Base-by-base conservation (phyloP, 2,113 vertebrate species). In the Esox niger region DNA sequence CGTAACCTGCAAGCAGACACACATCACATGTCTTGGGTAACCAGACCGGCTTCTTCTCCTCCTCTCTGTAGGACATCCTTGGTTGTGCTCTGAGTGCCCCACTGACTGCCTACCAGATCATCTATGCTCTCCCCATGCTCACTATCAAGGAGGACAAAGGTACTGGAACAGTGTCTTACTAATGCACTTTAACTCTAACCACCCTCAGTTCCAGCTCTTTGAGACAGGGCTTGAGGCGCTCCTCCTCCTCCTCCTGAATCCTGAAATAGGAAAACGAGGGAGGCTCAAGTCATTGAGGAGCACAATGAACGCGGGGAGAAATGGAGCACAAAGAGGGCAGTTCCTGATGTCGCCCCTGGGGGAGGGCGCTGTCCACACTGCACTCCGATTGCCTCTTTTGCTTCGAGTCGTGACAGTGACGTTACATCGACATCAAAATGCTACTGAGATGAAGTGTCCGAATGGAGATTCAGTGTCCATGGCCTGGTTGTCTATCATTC, bases 91-190 rank as follows among this genome's bases (percentile, higher is more conserved):
- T 99, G 64, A 92, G 85, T 2, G 96, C 96, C 4, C 97, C 97
- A 20, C 86, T 98, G 59, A 95, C 91, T 0, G 73, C 87, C 62
- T 98, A 98, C 76, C 94, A 93, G 70, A 88, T 94, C 56, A 92
- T 98, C 6, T 96, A 96, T 0, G 91, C 94, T 62, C 92, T 99
- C 62, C 97, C 97, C 25, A 98, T 99, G 97, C 93, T 99, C 66
- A 97, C 95, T 35, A 98, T 99, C 84, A 98, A 97, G 82, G 96
- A 99, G 73, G 95, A 99, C 72, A 99, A 99, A 97, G 97, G 97
- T 99, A 93, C 38, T 11, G 9, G 0, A 23, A 2, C 26, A 65
- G 30, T 15, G 35, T 43, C 2, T 43, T 43, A 15, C 13, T 10
- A 38, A 38, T 9, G n/a, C 47, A 21, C 15, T 52, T 9, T 52